A percentile compares a stretch with the other conserved stretches of the same genome.
phyloP scores from a whole-genome alignment of 2,888 invertebrate genomes.

The Calameuta idolon region DNA sequence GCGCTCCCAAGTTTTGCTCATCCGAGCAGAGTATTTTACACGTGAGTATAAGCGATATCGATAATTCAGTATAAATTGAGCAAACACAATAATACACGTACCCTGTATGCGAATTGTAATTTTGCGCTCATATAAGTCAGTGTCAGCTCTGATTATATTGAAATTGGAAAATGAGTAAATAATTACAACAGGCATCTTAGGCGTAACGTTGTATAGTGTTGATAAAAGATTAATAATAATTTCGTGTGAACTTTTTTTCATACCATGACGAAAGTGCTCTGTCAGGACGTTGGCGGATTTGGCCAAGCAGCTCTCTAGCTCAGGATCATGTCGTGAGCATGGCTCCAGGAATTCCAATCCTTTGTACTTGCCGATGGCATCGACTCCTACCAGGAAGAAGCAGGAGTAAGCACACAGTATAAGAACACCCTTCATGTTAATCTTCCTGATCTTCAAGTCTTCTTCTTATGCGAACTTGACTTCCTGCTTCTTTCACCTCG shows the following conservation, averaged over 20 bases:
- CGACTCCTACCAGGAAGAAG: conserved; percentile 33
- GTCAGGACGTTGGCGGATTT: conserved; percentile 81
- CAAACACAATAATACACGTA: too few relatives aligned
- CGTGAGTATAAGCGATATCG: neutral
- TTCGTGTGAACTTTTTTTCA: conserved; percentile 60
- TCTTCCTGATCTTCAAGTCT: neutral
- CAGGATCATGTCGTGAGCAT: conserved; percentile 78
- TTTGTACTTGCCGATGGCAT: conserved; percentile 55
- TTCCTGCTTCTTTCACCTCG: neutral
- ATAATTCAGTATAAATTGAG: neutral
- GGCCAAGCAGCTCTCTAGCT: conserved; percentile 79
- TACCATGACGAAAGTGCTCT: conserved; percentile 78
- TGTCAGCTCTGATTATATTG: too few relatives aligned
- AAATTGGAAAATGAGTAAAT: too few relatives aligned
- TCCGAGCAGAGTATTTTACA: neutral
- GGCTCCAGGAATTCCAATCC: conserved; percentile 76
- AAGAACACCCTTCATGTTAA: conserved; percentile 13
- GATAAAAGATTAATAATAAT: neutral
- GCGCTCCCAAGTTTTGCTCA: neutral
- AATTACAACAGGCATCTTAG: too few relatives aligned
- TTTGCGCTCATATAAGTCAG: too few relatives aligned
- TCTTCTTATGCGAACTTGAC: neutral
- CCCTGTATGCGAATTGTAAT: too few relatives aligned
- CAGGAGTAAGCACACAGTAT: conserved; percentile 19
- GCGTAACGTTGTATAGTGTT: neutral